phyloP scores from a whole-genome alignment of 2,888 invertebrate species.

The Bruchidius siliquastri region DNA sequence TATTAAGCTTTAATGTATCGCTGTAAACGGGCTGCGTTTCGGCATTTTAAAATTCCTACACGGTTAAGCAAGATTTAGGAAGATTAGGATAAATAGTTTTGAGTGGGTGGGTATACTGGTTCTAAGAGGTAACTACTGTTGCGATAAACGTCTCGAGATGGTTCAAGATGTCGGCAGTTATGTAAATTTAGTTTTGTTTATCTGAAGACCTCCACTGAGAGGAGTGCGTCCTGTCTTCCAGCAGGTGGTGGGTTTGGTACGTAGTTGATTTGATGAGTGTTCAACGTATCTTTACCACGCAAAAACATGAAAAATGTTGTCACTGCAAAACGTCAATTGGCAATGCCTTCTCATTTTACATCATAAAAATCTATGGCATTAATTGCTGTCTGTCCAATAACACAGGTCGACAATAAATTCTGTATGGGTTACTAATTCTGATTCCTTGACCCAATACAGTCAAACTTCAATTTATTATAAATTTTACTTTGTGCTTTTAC shows the following conservation, averaged over 20 bases:
- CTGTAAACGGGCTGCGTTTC: constrained; percentile 15
- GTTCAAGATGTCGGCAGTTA: neutral
- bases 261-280: neutral
- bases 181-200: neutral
- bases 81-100: neutral
- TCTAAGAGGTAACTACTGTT: neutral
- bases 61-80: neutral
- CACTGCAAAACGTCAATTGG: too few species aligned
- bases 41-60: neutral
- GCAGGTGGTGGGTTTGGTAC: neutral
- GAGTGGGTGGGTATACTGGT: neutral
- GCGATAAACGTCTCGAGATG: neutral
- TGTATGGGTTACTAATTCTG: too few species aligned
- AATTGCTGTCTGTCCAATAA: too few species aligned
- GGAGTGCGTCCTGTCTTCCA: neutral
- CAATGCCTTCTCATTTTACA: too few species aligned
- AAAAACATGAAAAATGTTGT: too few species aligned
- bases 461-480: too few species aligned
- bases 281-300: too few species aligned
- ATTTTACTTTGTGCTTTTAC: too few species aligned
- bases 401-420: too few species aligned
- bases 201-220: neutral
- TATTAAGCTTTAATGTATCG: constrained; percentile 16
- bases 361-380: too few species aligned
- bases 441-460: too few species aligned